Conservation (phyloP, 2,797 vertebrate genomes). For the Carcharodon carcharias region DNA sequence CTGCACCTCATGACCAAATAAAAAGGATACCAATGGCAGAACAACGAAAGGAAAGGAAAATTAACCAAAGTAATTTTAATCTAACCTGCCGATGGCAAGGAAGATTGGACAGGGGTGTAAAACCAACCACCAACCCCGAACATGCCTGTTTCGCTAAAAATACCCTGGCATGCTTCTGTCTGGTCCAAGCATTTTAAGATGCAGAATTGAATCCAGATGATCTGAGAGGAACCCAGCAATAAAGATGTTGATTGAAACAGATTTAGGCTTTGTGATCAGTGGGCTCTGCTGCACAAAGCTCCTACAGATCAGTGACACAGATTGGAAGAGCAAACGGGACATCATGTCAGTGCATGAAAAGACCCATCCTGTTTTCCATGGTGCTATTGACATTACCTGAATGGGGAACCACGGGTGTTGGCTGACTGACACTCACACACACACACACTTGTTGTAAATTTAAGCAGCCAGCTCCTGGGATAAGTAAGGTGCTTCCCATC, state of each 20-base stretch:
- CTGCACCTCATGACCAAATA: not conserved
- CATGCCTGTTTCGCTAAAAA: not conserved
- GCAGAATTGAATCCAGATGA: not conserved
- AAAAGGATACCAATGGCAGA: too few species aligned
- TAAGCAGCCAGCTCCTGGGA: slow-evolving; percentile 14
- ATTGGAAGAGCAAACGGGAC: not conserved
- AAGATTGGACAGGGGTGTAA: not conserved
- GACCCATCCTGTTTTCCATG: not conserved
- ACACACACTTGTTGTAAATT: not conserved
- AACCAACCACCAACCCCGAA: not conserved
- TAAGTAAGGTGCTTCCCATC: slow-evolving; percentile 16
- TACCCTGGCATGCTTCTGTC: not conserved
- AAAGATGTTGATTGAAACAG: not conserved
- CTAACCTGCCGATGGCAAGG: not conserved
- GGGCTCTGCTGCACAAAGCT: not conserved
- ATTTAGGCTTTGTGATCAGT: not conserved
- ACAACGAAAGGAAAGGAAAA: not conserved
- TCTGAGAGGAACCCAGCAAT: not conserved
- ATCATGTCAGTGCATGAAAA: not conserved
- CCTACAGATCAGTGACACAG: not conserved
- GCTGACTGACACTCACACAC: not conserved
- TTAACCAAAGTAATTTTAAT: not conserved
- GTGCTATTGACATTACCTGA: not conserved
- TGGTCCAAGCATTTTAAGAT: not conserved
- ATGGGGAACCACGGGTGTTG: not conserved